A percentile compares a stretch with the other conserved stretches of the same genome.
These are phyloP conservation scores for Grallaria varia DNA, from an alignment of 2,113 vertebrate species.

Conservation along the genomic window DNA sequence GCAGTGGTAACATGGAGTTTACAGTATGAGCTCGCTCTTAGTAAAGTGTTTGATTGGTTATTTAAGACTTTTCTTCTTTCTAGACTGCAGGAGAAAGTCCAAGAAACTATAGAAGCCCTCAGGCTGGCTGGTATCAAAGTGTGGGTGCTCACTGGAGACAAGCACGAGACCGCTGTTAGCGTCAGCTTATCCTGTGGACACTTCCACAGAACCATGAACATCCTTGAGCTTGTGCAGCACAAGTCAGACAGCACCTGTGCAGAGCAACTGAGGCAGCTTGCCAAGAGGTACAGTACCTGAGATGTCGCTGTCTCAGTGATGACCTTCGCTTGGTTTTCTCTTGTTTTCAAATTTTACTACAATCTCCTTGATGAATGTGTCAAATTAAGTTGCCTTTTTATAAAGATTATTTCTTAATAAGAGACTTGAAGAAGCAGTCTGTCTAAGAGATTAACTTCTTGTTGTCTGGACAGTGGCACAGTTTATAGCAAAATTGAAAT, in stretches of 20 bases:
- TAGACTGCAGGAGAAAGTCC: slow-evolving; percentile 95
- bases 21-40: background rate
- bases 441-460: background rate
- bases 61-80: slow-evolving; percentile 41
- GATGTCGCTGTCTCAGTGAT: background rate
- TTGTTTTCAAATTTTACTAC: background rate
- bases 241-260: slow-evolving; percentile 90
- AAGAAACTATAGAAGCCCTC: slow-evolving; percentile 94
- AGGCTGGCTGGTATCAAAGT: slow-evolving; percentile 96
- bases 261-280: slow-evolving; percentile 87
- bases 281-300: slow-evolving; percentile 79
- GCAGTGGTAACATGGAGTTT: background rate
- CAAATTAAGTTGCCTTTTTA: background rate
- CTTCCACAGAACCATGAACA: slow-evolving; percentile 95
- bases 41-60: background rate
- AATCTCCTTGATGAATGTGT: background rate
- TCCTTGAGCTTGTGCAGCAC: slow-evolving; percentile 91
- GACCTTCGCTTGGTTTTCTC: background rate
- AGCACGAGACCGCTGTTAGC: slow-evolving; percentile 94
- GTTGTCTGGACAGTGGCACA: background rate
- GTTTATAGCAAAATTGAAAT: background rate
- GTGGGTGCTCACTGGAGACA: slow-evolving; percentile 97
- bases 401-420: background rate
- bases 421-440: background rate
- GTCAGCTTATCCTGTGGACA: slow-evolving; percentile 95